Base-by-base conservation (phyloP, 2,888 invertebrate genomes). In the Eudemis profundana region DNA sequence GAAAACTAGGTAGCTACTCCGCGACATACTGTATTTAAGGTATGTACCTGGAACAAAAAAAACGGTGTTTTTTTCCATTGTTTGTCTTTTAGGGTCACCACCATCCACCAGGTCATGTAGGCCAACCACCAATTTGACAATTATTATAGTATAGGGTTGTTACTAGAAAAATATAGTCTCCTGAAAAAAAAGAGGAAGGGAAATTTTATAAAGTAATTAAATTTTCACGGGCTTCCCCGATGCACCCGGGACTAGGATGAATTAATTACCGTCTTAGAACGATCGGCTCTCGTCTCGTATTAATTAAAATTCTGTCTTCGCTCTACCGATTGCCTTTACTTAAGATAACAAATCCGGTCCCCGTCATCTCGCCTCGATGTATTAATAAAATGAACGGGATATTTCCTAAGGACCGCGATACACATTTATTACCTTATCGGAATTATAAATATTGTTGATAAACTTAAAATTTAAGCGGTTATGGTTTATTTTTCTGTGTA, bases 231-330 rank as follows among this genome's bases (percentile, higher is more conserved):
- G 14, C n/a, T 46, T 47, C 40, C 23, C 46, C 40, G 8, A 8
- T 38, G 23, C 33, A 27, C 46, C 53, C 66, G 36, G 57, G 62
- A 70, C 65, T 71, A 71, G 69, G 70, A 70, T 71, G 68, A 79
- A 78, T 81, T 79, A 79, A 83, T 82, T 79, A 75, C 71, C 69
- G 66, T 66, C 69, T 65, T 72, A 67, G 66, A 64, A 70, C 66
- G 77, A 81, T 81, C 71, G 72, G 68, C 72, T 74, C 73, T 70
- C 59, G 69, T 72, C 74, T 80, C 59, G 69, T 72, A 74, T 80
- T 79, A 79, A 86, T 86, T 86, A 83, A 81, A 83, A 81, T 79
- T 78, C 78, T 80, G 72, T 78, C 78, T 78, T 76, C 77, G 72
- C 74, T 74, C 60, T 68, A 73, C 69, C 74, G 78, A 82, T 81